A percentile compares a stretch with the other conserved stretches of the same genome.
Evolutionary conservation across 2,888 invertebrate species (phyloP).

Genomic region (Ligdia adustata): DNA sequence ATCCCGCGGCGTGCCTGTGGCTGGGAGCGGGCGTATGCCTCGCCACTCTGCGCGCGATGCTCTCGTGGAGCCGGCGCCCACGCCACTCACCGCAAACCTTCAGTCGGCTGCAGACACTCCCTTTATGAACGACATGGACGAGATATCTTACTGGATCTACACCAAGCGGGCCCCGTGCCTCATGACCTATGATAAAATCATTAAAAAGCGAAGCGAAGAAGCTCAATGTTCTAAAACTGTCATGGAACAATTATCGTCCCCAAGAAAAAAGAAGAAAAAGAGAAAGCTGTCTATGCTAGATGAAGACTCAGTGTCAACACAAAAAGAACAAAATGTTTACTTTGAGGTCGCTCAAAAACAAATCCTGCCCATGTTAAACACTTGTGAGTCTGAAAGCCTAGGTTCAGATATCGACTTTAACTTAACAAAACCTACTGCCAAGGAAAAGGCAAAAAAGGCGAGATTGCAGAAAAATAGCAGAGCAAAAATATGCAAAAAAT

Average conservation of each 20-base stretch:
- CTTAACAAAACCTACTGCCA: constrained; percentile 60
- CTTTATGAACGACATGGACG: constrained; percentile 78
- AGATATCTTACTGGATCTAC: constrained; percentile 75
- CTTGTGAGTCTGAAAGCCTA: constrained; percentile 55
- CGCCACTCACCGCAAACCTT: constrained; percentile 34
- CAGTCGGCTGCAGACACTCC: constrained; percentile 44
- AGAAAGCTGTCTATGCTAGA: constrained; percentile 63
- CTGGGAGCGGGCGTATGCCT: constrained; percentile 32
- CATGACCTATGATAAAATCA: constrained; percentile 64
- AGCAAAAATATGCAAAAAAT: constrained; percentile 56
- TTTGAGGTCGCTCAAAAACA: constrained; percentile 60
- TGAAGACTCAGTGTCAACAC: constrained; percentile 58
- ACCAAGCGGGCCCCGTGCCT: constrained; percentile 78
- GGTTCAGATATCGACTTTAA: constrained; percentile 69
- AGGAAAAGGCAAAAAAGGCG: constrained; percentile 54
- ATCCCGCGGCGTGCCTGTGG: constrained; percentile 31
- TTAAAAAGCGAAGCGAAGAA: constrained; percentile 56
- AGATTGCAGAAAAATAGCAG: constrained; percentile 53
- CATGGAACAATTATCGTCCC: constrained; percentile 47
- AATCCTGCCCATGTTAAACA: constrained; percentile 46
- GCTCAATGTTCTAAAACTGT: constrained; percentile 58
- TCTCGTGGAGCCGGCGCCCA: constrained; percentile 12
- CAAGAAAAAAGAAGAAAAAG: constrained; percentile 62
- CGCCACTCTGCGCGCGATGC: constrained; percentile 30
- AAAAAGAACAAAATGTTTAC: constrained; percentile 62